Conservation (phyloP, 2,797 vertebrate genomes). For the Heteromormyrus szaboi region DNA sequence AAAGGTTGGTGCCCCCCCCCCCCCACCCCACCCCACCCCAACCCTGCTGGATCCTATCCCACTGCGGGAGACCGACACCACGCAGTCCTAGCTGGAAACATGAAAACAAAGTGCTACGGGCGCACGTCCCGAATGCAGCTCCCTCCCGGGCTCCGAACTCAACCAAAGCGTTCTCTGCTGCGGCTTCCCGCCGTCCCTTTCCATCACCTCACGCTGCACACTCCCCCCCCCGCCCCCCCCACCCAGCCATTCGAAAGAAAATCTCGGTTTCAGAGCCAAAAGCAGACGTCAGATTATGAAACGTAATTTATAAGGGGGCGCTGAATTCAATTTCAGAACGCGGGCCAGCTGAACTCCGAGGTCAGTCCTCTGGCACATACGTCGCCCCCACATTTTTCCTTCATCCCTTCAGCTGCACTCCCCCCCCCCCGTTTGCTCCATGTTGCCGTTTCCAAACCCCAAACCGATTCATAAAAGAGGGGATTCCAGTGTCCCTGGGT, state of each 20-base stretch:
- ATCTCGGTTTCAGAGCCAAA: not conserved
- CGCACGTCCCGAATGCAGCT: not conserved
- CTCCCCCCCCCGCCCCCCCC: not conserved
- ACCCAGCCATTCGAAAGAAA: not conserved
- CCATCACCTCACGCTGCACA: not conserved
- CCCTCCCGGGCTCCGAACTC: not conserved
- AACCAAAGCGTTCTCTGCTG: not conserved
- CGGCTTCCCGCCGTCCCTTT: not conserved
- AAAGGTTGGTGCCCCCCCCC: not conserved
- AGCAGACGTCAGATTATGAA: not conserved
- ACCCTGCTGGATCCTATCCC: not conserved
- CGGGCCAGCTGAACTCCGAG: not conserved
- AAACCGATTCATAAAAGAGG: not conserved
- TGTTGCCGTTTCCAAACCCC: slow-evolving; percentile 1
- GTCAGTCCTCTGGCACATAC: not conserved
- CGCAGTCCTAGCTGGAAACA: not conserved
- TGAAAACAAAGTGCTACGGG: not conserved
- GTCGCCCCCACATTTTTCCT: not conserved
- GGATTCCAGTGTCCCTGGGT: not conserved
- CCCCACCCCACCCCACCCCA: too few species aligned
- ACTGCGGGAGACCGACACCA: not conserved
- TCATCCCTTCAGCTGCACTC: not conserved
- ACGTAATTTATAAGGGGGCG: not conserved
- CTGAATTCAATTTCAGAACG: not conserved
- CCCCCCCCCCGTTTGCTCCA: not conserved